A percentile compares a stretch with the other conserved stretches of the same genome.
phyloP scores from a whole-genome alignment of 2,113 vertebrate genomes.

The Bujurquina vittata region DNA sequence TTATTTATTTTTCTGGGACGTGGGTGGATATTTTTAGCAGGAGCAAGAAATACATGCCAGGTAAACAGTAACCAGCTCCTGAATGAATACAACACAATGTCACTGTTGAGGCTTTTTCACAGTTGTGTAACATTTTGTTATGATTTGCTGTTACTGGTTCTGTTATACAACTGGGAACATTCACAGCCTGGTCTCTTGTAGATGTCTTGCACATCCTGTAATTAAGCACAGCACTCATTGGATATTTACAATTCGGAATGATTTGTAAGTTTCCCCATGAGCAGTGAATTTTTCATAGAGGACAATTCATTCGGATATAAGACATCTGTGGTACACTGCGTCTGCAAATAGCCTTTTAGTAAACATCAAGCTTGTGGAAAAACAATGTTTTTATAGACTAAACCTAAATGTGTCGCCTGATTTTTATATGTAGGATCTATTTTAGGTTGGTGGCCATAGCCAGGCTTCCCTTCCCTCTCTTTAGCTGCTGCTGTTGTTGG shows the following conservation, averaged over 20 bases:
- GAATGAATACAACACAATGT: slow-evolving; percentile 46
- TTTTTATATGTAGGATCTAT: slow-evolving; percentile 67
- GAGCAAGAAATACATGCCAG: slow-evolving; percentile 41
- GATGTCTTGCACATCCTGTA: slow-evolving; percentile 39
- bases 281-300: slow-evolving; percentile 45
- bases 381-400: slow-evolving; percentile 70
- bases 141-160: slow-evolving; percentile 36
- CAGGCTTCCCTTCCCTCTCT: slow-evolving; percentile 74
- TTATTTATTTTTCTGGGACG: slow-evolving; percentile 33
- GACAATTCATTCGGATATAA: slow-evolving; percentile 61
- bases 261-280: slow-evolving; percentile 13
- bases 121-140: slow-evolving; percentile 57
- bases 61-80: slow-evolving; percentile 48
- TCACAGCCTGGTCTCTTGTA: slow-evolving; percentile 32
- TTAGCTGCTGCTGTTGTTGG: slow-evolving; percentile 75
- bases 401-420: slow-evolving; percentile 63
- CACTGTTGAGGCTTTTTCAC: slow-evolving; percentile 48
- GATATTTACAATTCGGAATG: slow-evolving; percentile 51
- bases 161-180: slow-evolving; percentile 49
- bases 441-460: slow-evolving; percentile 61
- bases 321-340: slow-evolving; percentile 46
- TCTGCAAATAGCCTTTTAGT: slow-evolving; percentile 64
- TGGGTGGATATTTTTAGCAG: slow-evolving; percentile 60
- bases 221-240: slow-evolving; percentile 58
- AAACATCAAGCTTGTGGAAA: slow-evolving; percentile 66